These are phyloP conservation scores for Ameiurus melas DNA, from an alignment of 2,113 vertebrate genomes.

Conservation along the genomic window DNA sequence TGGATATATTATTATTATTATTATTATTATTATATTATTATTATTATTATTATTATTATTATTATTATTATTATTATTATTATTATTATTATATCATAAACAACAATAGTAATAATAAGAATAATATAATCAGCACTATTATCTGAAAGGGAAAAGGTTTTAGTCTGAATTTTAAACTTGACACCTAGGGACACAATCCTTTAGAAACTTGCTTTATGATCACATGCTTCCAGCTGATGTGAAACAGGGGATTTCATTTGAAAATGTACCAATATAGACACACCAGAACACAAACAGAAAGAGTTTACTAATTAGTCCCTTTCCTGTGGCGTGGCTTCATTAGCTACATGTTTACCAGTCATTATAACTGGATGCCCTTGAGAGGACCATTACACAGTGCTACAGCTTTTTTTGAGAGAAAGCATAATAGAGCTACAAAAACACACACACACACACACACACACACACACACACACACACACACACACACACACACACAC, in stretches of 20 bases:
- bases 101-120: background rate
- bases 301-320: conserved; percentile 21
- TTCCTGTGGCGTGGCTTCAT: conserved; percentile 30
- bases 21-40: too few species aligned
- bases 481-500: background rate
- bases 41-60: too few species aligned
- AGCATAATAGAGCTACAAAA: background rate
- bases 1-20: background rate
- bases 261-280: background rate
- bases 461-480: too few species aligned
- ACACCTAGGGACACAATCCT: background rate
- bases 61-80: too few species aligned
- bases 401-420: background rate
- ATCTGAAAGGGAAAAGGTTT: background rate
- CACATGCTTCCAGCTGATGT: background rate
- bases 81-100: background rate
- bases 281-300: conserved; percentile 14
- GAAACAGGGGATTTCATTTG: conserved; percentile 10
- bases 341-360: conserved; percentile 31
- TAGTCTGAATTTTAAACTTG: background rate
- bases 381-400: background rate
- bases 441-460: too few species aligned
- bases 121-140: background rate
- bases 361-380: conserved; percentile 5
- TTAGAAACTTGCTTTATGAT: background rate